Percentiles rank a stretch among this genome's conserved stretches.
phyloP scores from a whole-genome alignment of 2,113 vertebrate genomes.

The Pyxicephalus adspersus region DNA sequence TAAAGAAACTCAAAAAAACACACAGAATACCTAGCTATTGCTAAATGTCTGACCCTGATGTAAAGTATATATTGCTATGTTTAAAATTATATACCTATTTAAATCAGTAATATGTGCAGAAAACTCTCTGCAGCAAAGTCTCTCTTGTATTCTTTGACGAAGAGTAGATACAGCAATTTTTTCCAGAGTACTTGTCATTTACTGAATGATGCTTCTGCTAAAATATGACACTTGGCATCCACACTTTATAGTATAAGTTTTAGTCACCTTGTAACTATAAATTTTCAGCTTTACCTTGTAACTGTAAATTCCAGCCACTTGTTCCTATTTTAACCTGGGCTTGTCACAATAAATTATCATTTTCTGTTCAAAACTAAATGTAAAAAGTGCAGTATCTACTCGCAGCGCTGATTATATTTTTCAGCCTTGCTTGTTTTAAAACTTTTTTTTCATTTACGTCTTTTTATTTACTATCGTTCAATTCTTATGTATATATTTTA shows the following conservation, averaged over 20 bases:
- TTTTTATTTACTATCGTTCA: too few species aligned
- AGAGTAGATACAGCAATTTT: background rate
- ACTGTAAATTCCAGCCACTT: conserved; percentile 4
- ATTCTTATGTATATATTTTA: too few species aligned
- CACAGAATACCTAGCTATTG: too few species aligned
- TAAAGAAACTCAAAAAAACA: too few species aligned
- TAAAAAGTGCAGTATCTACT: background rate
- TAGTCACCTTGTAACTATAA: conserved; percentile 38
- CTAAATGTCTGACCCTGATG: too few species aligned
- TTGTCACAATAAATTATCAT: conserved; percentile 29
- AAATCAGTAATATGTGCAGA: too few species aligned
- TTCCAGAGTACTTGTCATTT: conserved; percentile 7
- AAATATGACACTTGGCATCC: conserved; percentile 1
- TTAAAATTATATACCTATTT: too few species aligned
- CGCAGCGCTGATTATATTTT: background rate
- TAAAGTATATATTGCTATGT: too few species aligned
- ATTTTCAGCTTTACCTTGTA: conserved; percentile 16
- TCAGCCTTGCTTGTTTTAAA: too few species aligned
- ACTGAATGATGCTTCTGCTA: conserved; percentile 11
- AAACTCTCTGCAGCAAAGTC: too few species aligned
- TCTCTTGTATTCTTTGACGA: background rate
- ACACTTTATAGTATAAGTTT: conserved; percentile 24
- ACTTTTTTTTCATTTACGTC: too few species aligned
- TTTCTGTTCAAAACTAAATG: background rate
- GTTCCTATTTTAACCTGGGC: background rate